Evolutionary conservation across 2,797 vertebrate species (phyloP).

Genomic region (Thunnus albacares): DNA sequence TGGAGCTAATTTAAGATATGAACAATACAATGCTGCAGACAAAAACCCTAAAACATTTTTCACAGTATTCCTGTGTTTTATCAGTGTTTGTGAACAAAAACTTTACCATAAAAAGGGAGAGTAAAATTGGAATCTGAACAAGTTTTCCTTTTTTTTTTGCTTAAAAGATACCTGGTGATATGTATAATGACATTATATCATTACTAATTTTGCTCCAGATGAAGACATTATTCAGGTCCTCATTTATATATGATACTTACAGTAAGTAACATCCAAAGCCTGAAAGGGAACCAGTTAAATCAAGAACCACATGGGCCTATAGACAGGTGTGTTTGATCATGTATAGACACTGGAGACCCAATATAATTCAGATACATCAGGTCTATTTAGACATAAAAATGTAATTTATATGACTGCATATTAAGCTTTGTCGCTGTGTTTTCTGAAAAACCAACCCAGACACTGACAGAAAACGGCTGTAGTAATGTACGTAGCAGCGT

Average conservation of each 20-base stretch:
- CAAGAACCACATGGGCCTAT: neutral
- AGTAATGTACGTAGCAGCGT: slow-evolving; percentile 86
- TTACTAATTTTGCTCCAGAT: slow-evolving; percentile 24
- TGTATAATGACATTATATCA: slow-evolving; percentile 10
- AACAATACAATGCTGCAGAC: slow-evolving; percentile 58
- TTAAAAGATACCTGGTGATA: neutral
- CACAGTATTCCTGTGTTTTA: slow-evolving; percentile 36
- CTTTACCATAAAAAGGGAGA: neutral
- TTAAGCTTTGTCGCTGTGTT: slow-evolving; percentile 79
- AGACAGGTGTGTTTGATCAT: slow-evolving; percentile 71
- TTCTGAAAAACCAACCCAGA: slow-evolving; percentile 69
- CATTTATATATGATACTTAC: slow-evolving; percentile 7
- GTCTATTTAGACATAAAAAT: slow-evolving; percentile 78
- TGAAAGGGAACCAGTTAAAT: slow-evolving; percentile 3
- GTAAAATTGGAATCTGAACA: slow-evolving; percentile 12
- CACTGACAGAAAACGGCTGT: slow-evolving; percentile 82
- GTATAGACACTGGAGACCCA: slow-evolving; percentile 70
- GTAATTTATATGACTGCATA: slow-evolving; percentile 84
- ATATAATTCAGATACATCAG: slow-evolving; percentile 79
- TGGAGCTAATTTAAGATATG: slow-evolving; percentile 76
- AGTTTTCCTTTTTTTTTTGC: slow-evolving; percentile 11
- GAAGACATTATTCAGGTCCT: neutral
- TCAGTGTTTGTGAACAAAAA: slow-evolving; percentile 43
- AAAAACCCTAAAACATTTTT: slow-evolving; percentile 46
- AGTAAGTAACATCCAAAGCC: slow-evolving; percentile 3